phyloP scores from a whole-genome alignment of 2,113 vertebrate species.

The Gobio gobio region DNA sequence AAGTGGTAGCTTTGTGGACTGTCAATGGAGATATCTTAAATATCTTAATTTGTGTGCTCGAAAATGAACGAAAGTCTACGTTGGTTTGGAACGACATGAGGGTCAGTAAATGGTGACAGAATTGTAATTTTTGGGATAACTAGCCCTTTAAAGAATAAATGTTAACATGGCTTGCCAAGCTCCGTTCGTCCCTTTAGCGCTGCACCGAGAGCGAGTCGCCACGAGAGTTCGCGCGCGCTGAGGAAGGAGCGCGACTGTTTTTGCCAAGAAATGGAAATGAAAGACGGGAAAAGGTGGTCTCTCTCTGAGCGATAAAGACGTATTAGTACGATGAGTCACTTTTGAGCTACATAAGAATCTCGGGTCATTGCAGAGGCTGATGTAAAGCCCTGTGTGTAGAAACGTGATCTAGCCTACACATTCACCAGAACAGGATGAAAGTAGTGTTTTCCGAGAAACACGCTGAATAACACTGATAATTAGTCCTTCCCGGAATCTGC shows the following conservation, averaged over 20 bases:
- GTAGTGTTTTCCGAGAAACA: slow-evolving; percentile 21
- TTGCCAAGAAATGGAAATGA: slow-evolving; percentile 24
- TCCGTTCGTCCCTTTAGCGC: not conserved
- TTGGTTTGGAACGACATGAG: too few species aligned
- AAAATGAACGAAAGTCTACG: too few species aligned
- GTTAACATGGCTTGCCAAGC: slow-evolving; percentile 11
- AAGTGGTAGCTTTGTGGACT: too few species aligned
- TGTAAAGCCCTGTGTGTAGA: not conserved
- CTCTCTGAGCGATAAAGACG: slow-evolving; percentile 12
- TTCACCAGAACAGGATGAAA: not conserved
- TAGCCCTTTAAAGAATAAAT: not conserved
- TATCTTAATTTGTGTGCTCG: too few species aligned
- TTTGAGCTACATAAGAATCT: not conserved
- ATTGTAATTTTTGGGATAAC: too few species aligned
- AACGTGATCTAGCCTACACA: not conserved
- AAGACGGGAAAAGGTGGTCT: slow-evolving; percentile 52
- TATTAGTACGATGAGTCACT: slow-evolving; percentile 37
- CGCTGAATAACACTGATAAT: not conserved
- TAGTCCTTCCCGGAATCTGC: slow-evolving; percentile 2
- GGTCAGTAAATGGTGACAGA: too few species aligned
- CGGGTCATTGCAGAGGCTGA: not conserved
- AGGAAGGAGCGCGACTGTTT: slow-evolving; percentile 13
- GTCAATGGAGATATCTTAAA: too few species aligned
- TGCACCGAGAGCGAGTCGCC: not conserved
- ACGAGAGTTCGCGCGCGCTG: slow-evolving; percentile 21